Conservation (phyloP, 2,113 vertebrate genomes). For the Morone chrysops region DNA sequence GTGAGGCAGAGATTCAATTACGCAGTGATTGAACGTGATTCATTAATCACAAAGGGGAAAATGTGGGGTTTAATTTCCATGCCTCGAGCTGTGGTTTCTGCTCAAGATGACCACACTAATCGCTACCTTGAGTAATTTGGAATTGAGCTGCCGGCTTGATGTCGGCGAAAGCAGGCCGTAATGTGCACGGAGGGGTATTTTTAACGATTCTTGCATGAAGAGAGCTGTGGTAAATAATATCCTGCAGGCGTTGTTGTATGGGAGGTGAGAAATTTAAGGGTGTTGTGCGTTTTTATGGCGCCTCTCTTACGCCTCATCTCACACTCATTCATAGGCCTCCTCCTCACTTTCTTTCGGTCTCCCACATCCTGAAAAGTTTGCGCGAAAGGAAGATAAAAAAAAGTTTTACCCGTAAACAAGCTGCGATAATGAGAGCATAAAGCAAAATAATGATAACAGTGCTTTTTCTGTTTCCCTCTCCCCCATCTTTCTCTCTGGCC, state of each 20-base stretch:
- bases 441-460: constrained; percentile 38
- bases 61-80: constrained; percentile 60
- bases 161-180: constrained; percentile 11
- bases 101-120: constrained; percentile 48
- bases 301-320: constrained; percentile 26
- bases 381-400: constrained; percentile 18
- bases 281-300: constrained; percentile 21
- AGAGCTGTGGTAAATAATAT: constrained; percentile 40
- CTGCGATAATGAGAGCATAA: constrained; percentile 50
- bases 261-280: constrained; percentile 45
- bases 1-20: constrained; percentile 60
- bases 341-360: constrained; percentile 6
- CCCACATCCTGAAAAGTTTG: constrained; percentile 23
- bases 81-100: constrained; percentile 43
- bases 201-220: constrained; percentile 8
- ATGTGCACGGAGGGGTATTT: constrained; percentile 39
- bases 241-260: constrained; percentile 31
- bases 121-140: constrained; percentile 51
- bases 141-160: constrained; percentile 25
- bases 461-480: constrained; percentile 8
- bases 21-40: constrained; percentile 57
- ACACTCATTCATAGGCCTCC: constrained; percentile 13
- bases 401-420: constrained; percentile 43
- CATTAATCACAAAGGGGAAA: constrained; percentile 63
- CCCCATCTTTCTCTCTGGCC: constrained; percentile 22